Evolutionary conservation across 2,888 invertebrate genomes (phyloP), one percentile per base, ranked within the genome.

Genomic region (Rugalucina vietnamica): DNA sequence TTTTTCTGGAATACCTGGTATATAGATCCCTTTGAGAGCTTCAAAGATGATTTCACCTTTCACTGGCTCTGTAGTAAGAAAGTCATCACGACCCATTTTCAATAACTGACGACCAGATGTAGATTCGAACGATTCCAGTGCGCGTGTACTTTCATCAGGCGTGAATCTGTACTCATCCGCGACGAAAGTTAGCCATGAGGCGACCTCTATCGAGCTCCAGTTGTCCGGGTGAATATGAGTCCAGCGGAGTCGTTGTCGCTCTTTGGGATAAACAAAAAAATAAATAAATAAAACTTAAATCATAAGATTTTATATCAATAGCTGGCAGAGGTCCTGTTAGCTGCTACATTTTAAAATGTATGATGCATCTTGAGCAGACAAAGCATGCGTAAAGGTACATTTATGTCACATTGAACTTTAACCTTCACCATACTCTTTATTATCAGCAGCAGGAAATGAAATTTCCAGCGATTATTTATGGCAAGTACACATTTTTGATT

Each of bases 221-320:
- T 73, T 43, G 1, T 73, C 72, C 5, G 72, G 72, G 29, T 73
- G 72, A 32, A 73, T 49, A 50, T 29, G 50, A 2, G 72, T 50
- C 72, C 72, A 73, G 4, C 72, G 49, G 18, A 65, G 65, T 10
- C 65, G 32, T 4, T 5, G 34, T 18, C 65, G 21, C 34, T 65
- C 65, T 65, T 2, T n/a, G n/a, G n/a, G n/a, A n/a, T n/a, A n/a
- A n/a, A n/a, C n/a, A n/a, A n/a, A n/a, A n/a, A n/a, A n/a, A n/a
- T n/a, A n/a, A n/a, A n/a, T n/a, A n/a, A n/a, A n/a, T n/a, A n/a
- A n/a, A n/a, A n/a, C n/a, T n/a, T n/a, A n/a, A n/a, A n/a, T n/a
- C n/a, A n/a, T n/a, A n/a, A n/a, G n/a, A n/a, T n/a, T n/a, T n/a
- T n/a, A n/a, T n/a, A n/a, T n/a, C n/a, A n/a, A n/a, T n/a, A n/a